Base-by-base conservation (phyloP, 2,797 vertebrate species). In the Lacerta viridis region DNA sequence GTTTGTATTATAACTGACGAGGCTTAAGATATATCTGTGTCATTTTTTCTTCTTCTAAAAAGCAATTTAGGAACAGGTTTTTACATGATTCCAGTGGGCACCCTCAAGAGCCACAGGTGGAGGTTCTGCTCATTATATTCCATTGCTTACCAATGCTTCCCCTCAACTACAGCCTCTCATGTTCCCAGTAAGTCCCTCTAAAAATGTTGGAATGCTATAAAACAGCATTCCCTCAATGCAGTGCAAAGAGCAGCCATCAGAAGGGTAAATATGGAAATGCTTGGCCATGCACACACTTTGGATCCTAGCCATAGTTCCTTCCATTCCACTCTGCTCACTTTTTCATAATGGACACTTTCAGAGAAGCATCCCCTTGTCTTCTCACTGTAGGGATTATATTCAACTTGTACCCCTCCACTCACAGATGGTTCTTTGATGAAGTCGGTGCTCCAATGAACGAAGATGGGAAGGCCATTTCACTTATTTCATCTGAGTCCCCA, bases 11-110 rank as follows among this genome's bases (percentile, higher is more conserved):
- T 4, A 77, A 84, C 39, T 88, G 91, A 87, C 9, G 23, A 23
- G 75, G 79, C 88, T 87, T 50, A 82, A 83, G 69, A 0, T 0
- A 64, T 86, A 89, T 87, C 86, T 50, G 84, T 41, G 29, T 77
- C 77, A 88, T 64, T 88, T 90, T 77, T 78, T 93, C 50, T 91
- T 93, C 90, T 88, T 90, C 88, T 94, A 92, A 85, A 6, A 55
- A 68, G 39, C 39, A 46, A 0, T 25, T 81, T 72, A 68, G 87
- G 41, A 92, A 36, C 77, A 75, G 66, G 41, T 29, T 87, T 41
- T 68, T 80, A 36, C 29, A 80, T 66, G 41, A 81, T 89, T 84
- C 85, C 59, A 39, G 36, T 76, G 69, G 55, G 25, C n/a, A 39
- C 27, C 27, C 72, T 81, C 50, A 41, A 88, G 43, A 68, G 11